phyloP scores from a whole-genome alignment of 2,113 vertebrate genomes.

The Ptilonorhynchus violaceus region DNA sequence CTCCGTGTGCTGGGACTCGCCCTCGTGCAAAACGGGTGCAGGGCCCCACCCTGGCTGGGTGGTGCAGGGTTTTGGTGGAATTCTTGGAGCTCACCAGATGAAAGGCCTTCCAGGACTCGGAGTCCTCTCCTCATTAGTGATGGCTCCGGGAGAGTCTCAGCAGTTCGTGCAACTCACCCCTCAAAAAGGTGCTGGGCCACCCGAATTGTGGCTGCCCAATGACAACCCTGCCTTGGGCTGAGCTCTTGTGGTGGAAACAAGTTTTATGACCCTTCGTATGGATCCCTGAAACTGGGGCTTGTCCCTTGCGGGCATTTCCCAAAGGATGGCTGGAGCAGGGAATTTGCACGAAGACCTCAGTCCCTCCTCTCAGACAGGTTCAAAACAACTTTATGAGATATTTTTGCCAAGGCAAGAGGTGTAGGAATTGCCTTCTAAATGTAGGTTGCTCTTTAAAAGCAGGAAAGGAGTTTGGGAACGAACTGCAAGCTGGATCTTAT shows the following conservation, averaged over 20 bases:
- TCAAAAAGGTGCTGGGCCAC: background rate
- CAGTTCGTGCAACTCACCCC: background rate
- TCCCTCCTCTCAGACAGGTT: background rate
- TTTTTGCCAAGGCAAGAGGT: background rate
- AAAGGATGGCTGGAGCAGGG: background rate
- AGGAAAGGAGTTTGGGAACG: background rate
- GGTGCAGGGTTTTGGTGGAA: background rate
- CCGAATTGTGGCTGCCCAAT: background rate
- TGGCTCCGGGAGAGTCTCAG: background rate
- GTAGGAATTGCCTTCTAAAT: background rate
- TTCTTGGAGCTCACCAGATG: slow-evolving; percentile 21
- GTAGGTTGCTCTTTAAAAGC: background rate
- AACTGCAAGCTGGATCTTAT: background rate
- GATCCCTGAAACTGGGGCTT: background rate
- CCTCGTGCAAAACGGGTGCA: background rate
- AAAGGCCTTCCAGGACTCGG: background rate
- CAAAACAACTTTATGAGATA: background rate
- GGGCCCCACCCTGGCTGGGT: slow-evolving; percentile 22
- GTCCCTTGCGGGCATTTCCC: background rate
- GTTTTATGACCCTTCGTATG: background rate
- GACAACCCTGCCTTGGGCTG: background rate
- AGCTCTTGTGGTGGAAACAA: background rate
- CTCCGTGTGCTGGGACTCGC: background rate
- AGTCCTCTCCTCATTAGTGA: background rate
- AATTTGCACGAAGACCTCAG: background rate